Evolutionary conservation across 2,888 invertebrate species (phyloP).

Genomic region (Synergus umbraculus): DNA sequence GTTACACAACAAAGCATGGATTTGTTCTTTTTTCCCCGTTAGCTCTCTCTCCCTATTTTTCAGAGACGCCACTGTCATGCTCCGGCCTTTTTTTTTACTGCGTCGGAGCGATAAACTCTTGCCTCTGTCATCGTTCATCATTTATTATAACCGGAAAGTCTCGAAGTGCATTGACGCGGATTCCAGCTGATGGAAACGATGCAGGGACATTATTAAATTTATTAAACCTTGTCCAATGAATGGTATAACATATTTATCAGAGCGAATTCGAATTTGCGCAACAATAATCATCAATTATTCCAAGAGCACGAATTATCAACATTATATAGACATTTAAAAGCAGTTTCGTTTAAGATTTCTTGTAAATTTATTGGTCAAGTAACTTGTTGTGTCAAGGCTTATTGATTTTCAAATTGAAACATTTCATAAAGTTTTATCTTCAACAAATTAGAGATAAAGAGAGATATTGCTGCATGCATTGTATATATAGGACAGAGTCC

Average conservation of each 20-base stretch:
- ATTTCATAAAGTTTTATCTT: no score
- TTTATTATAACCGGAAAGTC: slow-evolving; percentile 39
- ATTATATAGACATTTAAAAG: background rate
- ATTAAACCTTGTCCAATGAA: slow-evolving; percentile 3
- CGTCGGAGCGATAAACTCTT: slow-evolving; percentile 42
- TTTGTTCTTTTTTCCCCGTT: slow-evolving; percentile 5
- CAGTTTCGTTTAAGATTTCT: background rate
- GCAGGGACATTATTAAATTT: background rate
- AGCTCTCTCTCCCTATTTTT: slow-evolving; percentile 15
- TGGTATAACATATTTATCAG: background rate
- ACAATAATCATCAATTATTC: no score
- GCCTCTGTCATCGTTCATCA: slow-evolving; percentile 42
- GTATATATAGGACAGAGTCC: background rate
- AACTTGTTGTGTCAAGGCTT: background rate
- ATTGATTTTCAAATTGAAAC: no score
- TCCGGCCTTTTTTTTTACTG: background rate
- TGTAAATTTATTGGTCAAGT: background rate
- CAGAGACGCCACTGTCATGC: slow-evolving; percentile 25
- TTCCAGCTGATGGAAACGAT: background rate
- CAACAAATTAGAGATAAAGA: background rate
- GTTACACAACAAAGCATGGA: slow-evolving; percentile 28
- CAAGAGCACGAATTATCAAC: no score
- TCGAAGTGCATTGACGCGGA: background rate
- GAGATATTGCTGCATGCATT: background rate
- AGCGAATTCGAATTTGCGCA: background rate